Evolutionary conservation across 2,113 vertebrate species (phyloP).

Genomic region (Pseudopodoces humilis): DNA sequence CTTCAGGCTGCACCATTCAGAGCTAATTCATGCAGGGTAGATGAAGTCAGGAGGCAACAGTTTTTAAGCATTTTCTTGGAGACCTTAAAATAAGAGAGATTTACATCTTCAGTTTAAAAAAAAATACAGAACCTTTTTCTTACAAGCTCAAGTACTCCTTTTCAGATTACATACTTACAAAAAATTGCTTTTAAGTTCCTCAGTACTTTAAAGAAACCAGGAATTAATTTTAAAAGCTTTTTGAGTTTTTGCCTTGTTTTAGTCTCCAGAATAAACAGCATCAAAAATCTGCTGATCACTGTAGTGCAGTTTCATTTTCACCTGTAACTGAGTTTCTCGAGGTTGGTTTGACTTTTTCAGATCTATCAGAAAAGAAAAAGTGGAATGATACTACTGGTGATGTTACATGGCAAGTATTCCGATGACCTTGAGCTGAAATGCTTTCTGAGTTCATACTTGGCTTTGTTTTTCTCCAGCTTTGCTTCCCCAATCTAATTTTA

Average conservation of each 20-base stretch:
- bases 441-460: constrained; percentile 31
- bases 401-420: background rate
- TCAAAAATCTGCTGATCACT: background rate
- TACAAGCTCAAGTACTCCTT: background rate
- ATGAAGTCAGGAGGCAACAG: background rate
- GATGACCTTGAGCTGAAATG: constrained; percentile 46
- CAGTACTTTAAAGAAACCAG: background rate
- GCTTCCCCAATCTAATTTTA: constrained; percentile 48
- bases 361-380: constrained; percentile 2
- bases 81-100: background rate
- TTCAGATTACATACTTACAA: background rate
- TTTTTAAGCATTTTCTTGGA: background rate
- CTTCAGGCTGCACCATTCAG: background rate
- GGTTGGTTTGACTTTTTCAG: constrained; percentile 8
- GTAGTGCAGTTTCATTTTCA: background rate
- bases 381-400: background rate
- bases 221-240: background rate
- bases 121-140: background rate
- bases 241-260: background rate
- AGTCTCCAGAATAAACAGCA: background rate
- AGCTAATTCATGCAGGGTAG: background rate
- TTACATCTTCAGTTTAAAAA: background rate
- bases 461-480: constrained; percentile 36
- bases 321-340: background rate
- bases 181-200: background rate